Evolutionary conservation across 2,888 invertebrate species (phyloP).

Genomic region (Pinctada fucata): DNA sequence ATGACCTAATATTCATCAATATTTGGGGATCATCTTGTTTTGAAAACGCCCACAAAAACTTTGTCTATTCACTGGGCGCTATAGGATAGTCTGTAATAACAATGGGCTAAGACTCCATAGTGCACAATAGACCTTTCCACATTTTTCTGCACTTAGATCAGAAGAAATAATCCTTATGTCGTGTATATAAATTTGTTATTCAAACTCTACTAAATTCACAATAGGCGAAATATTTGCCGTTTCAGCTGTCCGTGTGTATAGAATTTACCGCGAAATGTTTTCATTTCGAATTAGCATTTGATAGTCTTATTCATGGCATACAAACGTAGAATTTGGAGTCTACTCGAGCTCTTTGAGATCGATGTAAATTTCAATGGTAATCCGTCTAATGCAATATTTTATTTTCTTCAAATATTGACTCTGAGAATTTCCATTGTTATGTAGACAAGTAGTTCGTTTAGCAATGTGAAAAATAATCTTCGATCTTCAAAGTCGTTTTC

Average conservation of each 20-base stretch:
- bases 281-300: constrained; percentile 7
- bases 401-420: constrained; percentile 16
- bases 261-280: constrained; percentile 4
- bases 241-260: not conserved
- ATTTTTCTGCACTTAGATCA: constrained; percentile 2
- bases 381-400: constrained; percentile 8
- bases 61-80: not conserved
- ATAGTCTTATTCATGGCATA: not conserved
- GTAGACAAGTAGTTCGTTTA: not conserved
- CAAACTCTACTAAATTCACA: not conserved
- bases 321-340: not conserved
- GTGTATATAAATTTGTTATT: not conserved
- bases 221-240: not conserved
- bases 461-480: too few species aligned
- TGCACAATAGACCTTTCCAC: not conserved
- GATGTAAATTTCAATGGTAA: constrained; percentile 8
- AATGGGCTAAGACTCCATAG: not conserved
- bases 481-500: too few species aligned
- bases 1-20: not conserved
- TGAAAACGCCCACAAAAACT: not conserved
- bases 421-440: not conserved
- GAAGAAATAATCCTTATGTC: not conserved
- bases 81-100: not conserved
- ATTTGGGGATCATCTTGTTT: not conserved
- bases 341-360: not conserved